Evolutionary conservation across 2,888 invertebrate species (phyloP).

Genomic region (Globia sparganii): DNA sequence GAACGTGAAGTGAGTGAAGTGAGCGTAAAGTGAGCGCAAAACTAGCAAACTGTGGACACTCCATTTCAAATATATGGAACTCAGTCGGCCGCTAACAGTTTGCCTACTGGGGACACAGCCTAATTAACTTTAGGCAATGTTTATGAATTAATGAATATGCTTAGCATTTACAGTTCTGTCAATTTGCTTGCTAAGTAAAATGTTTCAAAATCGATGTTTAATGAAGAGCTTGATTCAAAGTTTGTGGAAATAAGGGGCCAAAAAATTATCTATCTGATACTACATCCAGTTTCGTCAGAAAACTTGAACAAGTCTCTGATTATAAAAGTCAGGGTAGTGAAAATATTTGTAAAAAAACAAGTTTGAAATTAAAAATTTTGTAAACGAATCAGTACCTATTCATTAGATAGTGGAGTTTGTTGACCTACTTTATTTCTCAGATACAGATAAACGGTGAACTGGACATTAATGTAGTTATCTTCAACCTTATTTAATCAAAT

Average conservation of each 20-base stretch:
- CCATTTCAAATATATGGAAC: too few species aligned
- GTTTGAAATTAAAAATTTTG: too few species aligned
- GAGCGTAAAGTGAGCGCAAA: too few species aligned
- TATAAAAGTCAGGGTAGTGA: not conserved
- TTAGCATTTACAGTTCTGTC: not conserved
- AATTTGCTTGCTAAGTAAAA: not conserved
- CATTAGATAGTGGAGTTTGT: not conserved
- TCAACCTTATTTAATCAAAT: not conserved
- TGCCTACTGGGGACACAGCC: too few species aligned
- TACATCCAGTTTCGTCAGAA: not conserved
- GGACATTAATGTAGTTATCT: not conserved
- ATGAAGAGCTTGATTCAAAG: not conserved
- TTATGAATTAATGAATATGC: not conserved
- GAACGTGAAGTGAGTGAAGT: too few species aligned
- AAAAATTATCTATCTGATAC: not conserved
- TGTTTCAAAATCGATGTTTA: not conserved
- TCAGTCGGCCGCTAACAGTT: too few species aligned
- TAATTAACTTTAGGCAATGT: not conserved
- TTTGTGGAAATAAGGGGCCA: not conserved
- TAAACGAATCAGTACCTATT: not conserved
- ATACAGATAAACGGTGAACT: not conserved
- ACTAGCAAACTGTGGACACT: too few species aligned
- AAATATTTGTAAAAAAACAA: too few species aligned
- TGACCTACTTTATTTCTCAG: not conserved
- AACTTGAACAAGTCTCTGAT: not conserved